Conservation (phyloP, 2,113 vertebrate species). For the Prunella fulvescens region DNA sequence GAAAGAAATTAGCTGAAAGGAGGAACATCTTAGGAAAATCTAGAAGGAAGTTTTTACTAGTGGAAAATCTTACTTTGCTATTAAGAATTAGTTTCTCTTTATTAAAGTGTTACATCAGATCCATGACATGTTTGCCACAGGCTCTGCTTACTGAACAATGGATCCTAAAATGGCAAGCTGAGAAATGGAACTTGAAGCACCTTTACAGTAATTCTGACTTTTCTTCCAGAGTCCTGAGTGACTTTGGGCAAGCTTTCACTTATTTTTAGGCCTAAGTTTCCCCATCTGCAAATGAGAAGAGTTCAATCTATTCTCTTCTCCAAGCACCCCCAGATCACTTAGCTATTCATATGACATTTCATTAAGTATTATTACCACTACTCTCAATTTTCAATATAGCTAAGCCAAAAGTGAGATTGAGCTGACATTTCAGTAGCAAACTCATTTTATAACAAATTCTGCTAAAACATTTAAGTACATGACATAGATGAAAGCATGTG, state of each 20-base stretch:
- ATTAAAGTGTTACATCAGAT: not conserved
- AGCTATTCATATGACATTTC: constrained; percentile 13
- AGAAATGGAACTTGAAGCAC: not conserved
- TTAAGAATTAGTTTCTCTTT: not conserved
- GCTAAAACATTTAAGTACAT: constrained; percentile 11
- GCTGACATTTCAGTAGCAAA: constrained; percentile 25
- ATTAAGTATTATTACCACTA: not conserved
- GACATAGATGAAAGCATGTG: not conserved
- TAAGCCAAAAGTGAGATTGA: not conserved
- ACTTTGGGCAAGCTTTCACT: not conserved
- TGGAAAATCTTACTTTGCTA: not conserved
- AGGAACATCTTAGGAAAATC: not conserved
- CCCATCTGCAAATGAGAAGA: not conserved
- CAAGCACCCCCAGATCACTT: not conserved
- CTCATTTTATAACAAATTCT: not conserved
- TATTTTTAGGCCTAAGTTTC: not conserved
- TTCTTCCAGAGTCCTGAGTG: not conserved
- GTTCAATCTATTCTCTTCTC: not conserved
- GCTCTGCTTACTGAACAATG: not conserved
- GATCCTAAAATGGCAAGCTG: rapidly evolving
- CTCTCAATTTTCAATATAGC: not conserved
- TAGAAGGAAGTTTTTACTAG: not conserved
- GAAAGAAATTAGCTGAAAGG: not conserved
- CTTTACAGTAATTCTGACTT: not conserved
- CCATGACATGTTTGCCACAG: not conserved